Evolutionary conservation across 92 coral and sea anemone genomes (phyloP).

Genomic region (Diadumene lineata): DNA sequence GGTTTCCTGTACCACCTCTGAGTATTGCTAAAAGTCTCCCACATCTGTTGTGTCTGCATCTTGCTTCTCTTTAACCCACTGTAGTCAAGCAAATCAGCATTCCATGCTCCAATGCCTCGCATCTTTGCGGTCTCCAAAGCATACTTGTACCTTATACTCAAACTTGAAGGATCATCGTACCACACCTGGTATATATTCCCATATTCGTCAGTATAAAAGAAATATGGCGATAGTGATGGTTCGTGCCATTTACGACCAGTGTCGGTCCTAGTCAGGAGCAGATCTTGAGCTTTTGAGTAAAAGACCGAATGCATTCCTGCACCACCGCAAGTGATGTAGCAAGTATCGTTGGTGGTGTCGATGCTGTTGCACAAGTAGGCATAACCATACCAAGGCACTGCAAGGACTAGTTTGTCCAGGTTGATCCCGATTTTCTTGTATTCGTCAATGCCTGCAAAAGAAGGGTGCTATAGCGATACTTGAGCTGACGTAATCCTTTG

Average conservation of each 20-base stretch:
- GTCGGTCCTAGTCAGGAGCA: constrained; percentile 62
- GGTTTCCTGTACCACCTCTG: no score
- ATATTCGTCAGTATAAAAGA: constrained; percentile 70
- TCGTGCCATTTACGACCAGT: constrained; percentile 66
- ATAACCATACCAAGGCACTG: constrained; percentile 97
- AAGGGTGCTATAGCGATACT: no score
- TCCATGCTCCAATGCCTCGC: constrained; percentile 92
- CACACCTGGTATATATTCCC: constrained; percentile 85
- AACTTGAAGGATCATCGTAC: constrained; percentile 83
- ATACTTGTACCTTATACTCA: constrained; percentile 59
- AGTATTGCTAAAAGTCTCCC: constrained; percentile 64
- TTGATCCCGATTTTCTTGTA: constrained; percentile 69
- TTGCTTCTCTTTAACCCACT: constrained; percentile 61
- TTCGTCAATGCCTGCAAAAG: constrained; percentile 60
- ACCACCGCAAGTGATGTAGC: constrained; percentile 92
- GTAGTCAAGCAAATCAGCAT: constrained; percentile 88
- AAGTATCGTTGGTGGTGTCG: constrained; percentile 40
- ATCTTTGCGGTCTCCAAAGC: constrained; percentile 41
- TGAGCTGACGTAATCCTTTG: no score
- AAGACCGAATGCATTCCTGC: constrained; percentile 86
- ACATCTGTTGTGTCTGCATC: constrained; percentile 70
- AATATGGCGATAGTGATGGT: constrained; percentile 62
- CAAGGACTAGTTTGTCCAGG: constrained; percentile 83
- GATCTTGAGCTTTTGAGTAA: constrained; percentile 77
- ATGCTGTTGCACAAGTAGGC: constrained; percentile 73